phyloP scores from a whole-genome alignment of 2,797 vertebrate species.

The Lepilemur ruficaudatus region DNA sequence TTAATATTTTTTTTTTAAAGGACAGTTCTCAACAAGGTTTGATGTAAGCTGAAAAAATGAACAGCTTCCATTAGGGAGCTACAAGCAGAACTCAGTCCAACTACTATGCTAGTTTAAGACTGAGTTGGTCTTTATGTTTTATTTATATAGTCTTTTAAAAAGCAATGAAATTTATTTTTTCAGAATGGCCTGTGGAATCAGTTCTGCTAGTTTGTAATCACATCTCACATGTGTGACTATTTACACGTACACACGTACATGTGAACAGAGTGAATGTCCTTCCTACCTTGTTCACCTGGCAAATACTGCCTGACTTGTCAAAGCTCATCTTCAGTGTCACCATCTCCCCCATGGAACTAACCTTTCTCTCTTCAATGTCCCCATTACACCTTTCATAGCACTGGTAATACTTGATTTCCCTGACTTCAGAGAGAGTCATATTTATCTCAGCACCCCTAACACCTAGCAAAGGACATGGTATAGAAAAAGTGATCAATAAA shows the following conservation, averaged over 20 bases:
- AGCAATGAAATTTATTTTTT: slow-evolving; percentile 38
- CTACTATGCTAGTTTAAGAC: slow-evolving; percentile 47
- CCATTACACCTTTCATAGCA: neutral
- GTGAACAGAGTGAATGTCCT: neutral
- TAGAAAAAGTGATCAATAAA: slow-evolving; percentile 31
- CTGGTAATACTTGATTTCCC: neutral
- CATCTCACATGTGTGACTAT: neutral
- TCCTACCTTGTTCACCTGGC: neutral
- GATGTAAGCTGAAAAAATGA: slow-evolving; percentile 33
- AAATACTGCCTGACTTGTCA: slow-evolving; percentile 14
- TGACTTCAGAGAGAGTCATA: slow-evolving; percentile 3
- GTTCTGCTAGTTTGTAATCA: neutral
- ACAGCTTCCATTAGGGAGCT: slow-evolving; percentile 42
- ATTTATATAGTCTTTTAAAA: slow-evolving; percentile 56
- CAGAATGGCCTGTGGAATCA: slow-evolving; percentile 35
- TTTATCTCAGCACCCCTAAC: neutral
- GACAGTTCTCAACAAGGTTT: slow-evolving; percentile 50
- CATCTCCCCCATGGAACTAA: neutral
- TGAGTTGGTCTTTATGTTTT: slow-evolving; percentile 32
- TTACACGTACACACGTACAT: neutral
- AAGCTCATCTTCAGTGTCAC: neutral
- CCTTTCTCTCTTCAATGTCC: neutral
- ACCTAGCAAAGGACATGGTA: slow-evolving; percentile 1
- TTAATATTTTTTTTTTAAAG: slow-evolving; percentile 21
- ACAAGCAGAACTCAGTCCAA: slow-evolving; percentile 25